phyloP scores from a whole-genome alignment of 2,113 vertebrate genomes.

The Ivindomyrus marchei region DNA sequence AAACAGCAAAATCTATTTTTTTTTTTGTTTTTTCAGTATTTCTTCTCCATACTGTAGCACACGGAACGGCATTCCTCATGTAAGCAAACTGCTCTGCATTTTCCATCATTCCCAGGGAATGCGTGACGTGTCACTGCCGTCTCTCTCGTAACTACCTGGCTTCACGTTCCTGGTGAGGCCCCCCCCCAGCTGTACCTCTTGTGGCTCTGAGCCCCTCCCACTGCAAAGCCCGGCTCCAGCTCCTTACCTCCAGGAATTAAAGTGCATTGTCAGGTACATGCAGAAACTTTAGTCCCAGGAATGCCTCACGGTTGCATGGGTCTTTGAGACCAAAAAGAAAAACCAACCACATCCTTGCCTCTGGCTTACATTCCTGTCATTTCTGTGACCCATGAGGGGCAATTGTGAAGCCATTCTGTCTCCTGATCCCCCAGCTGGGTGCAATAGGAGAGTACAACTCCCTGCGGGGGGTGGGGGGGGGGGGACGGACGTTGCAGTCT shows the following conservation, averaged over 20 bases:
- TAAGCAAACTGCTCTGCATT: neutral
- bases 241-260: neutral
- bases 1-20: neutral
- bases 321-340: neutral
- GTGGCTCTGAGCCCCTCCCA: neutral
- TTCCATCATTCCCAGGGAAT: neutral
- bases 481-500: neutral
- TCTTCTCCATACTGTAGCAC: neutral
- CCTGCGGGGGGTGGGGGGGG: neutral
- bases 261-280: neutral
- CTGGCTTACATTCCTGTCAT: neutral
- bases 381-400: neutral
- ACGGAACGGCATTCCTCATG: neutral
- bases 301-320: neutral
- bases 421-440: neutral
- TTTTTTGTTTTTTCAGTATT: neutral
- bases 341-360: neutral
- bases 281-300: neutral
- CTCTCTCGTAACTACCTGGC: neutral
- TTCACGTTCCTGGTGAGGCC: too few species aligned
- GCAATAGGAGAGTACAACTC: neutral
- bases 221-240: neutral
- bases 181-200: neutral
- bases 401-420: slow-evolving; percentile 1
- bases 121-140: neutral